A percentile compares a stretch with the other conserved stretches of the same genome.
Evolutionary conservation across 2,888 invertebrate species (phyloP).

Genomic region (Tiphia femorata): DNA sequence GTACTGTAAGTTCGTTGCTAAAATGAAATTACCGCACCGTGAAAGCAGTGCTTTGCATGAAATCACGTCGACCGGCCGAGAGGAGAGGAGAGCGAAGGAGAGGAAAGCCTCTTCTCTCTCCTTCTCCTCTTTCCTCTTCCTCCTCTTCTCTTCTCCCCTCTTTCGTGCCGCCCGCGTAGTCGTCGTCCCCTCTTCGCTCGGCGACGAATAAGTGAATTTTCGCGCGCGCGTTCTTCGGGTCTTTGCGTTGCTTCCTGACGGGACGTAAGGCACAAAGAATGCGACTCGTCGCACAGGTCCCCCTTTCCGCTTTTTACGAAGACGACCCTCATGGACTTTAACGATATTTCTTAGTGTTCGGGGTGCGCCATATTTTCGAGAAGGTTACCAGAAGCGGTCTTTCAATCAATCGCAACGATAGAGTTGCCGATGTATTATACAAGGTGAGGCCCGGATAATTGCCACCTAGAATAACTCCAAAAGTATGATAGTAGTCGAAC

Average conservation of each 20-base stretch:
- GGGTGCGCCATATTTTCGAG: too few species aligned
- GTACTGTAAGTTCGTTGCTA: conserved; percentile 55
- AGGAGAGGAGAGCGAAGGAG: conserved; percentile 15
- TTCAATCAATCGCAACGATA: too few species aligned
- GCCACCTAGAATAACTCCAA: too few species aligned
- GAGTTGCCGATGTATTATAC: too few species aligned
- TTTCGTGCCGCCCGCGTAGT: too few species aligned
- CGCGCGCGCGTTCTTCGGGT: conserved; percentile 33
- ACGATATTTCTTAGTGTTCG: too few species aligned
- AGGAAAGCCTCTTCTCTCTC: neutral
- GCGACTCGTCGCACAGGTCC: neutral
- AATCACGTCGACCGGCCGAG: conserved; percentile 38
- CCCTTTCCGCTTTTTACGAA: neutral
- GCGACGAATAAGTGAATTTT: conserved; percentile 52
- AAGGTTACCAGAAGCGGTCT: too few species aligned
- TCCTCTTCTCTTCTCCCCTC: conserved; percentile 7
- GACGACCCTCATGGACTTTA: too few species aligned
- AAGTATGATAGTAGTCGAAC: too few species aligned
- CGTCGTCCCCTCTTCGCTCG: conserved; percentile 12
- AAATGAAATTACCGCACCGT: conserved; percentile 60
- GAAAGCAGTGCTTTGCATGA: conserved; percentile 59
- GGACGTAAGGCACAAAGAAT: conserved; percentile 2
- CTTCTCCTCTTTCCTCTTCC: conserved; percentile 12
- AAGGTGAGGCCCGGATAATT: too few species aligned
- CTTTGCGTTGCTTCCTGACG: conserved; percentile 30